Evolutionary conservation across 2,797 vertebrate species (phyloP).

Genomic region (Chlorospingus flavigularis): DNA sequence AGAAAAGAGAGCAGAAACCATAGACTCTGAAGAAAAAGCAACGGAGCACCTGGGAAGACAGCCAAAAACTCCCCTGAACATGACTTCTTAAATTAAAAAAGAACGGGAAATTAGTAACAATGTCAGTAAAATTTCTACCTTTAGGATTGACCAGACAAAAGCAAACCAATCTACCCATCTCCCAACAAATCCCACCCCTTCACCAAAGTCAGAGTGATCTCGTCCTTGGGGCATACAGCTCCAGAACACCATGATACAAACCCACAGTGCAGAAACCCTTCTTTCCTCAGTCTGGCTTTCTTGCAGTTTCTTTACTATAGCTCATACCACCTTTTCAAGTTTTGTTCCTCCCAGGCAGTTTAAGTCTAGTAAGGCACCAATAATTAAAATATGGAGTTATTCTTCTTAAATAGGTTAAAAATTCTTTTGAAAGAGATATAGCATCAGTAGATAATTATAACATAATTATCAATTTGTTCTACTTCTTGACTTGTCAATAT

Average conservation of each 20-base stretch:
- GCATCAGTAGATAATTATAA: background rate
- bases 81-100: background rate
- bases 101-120: background rate
- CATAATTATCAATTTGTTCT: background rate
- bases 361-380: background rate
- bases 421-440: background rate
- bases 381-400: background rate
- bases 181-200: background rate
- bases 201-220: background rate
- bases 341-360: background rate
- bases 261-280: accelerated
- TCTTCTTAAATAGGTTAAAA: background rate
- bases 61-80: background rate
- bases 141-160: background rate
- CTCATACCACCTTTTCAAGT: background rate
- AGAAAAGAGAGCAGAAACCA: background rate
- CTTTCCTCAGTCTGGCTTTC: background rate
- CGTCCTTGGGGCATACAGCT: accelerated
- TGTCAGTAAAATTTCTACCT: background rate
- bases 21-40: background rate
- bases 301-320: background rate
- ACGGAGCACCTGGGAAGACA: background rate
- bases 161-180: background rate
- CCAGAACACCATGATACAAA: background rate
- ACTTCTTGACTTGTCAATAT: background rate